Evolutionary conservation across 2,113 vertebrate genomes (phyloP), one percentile per base, ranked within the genome.

Genomic region (Halcyon senegalensis): DNA sequence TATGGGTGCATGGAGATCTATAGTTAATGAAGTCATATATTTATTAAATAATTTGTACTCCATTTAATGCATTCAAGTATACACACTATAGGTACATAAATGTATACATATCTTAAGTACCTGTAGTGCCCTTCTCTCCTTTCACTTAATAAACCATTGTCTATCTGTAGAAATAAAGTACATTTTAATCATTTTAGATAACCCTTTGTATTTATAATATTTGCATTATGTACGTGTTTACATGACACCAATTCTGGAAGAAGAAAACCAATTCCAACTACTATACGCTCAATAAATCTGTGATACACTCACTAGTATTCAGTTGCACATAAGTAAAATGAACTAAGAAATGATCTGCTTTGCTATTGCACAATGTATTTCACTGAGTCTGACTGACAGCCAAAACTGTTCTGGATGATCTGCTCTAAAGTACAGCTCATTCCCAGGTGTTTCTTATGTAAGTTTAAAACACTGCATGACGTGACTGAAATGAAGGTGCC

Each of bases 401-500:
- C 72, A 77, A 69, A 97, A 87, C 66, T 87, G 80, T 85, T 92
- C 81, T 82, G 64, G 62, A 67, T 73, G 48, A 93, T 76, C 74
- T 94, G 78, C 79, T 94, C 73, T 75, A 69, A 94, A 84, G 51
- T 48, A 78, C 7, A 91, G 64, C 69, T 95, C 78, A 78, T 84
- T 95, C 55, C 58, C 48, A 95, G 87, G 83, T 72, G 46, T 44
- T 90, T 72, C 91, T 77, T 80, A 77, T 0, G 7, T 31, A 66
- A 74, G 16, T 28, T 88, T 53, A 56, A 58, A 92, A 89, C 59
- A 87, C 7, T 55, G 33, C 12, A 86, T 39, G 46, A 91, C 62
- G 50, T n/a, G n/a, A 90, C 9, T 92, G 92, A 95, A 94, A 89
- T 33, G 35, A 96, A 96, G 80, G 85, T 94, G 69, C 21, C 87